A percentile compares a stretch with the other conserved stretches of the same genome.
Conservation (phyloP, 2,888 invertebrate species). For the Mactromeris polynyma region DNA sequence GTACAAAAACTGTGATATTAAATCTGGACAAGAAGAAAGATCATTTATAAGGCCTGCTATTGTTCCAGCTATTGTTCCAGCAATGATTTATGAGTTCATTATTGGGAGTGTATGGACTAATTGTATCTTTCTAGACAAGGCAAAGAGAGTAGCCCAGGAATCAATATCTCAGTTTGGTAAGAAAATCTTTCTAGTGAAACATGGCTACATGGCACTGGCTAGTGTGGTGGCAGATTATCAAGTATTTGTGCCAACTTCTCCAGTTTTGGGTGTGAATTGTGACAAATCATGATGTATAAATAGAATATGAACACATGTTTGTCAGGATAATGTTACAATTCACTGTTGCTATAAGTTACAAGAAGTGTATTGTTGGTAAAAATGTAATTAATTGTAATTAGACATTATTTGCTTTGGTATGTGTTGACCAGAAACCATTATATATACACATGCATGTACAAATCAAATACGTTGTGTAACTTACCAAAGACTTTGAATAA, state of each 20-base stretch:
- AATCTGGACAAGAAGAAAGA: not conserved
- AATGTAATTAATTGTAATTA: no score
- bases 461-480: no score
- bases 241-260: not conserved
- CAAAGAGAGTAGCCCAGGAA: not conserved
- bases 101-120: constrained; percentile 13
- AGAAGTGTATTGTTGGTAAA: no score
- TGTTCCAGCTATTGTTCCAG: constrained; percentile 27
- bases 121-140: constrained; percentile 13
- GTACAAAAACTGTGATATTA: constrained; percentile 1
- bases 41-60: constrained; percentile 4
- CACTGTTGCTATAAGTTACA: no score
- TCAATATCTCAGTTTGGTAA: constrained; percentile 13
- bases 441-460: no score
- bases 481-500: no score
- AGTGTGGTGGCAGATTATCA: not conserved
- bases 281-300: not conserved
- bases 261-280: not conserved
- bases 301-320: no score
- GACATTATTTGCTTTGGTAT: no score
- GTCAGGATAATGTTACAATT: no score
- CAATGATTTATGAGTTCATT: constrained; percentile 25
- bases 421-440: no score
- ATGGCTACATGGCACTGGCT: not conserved
- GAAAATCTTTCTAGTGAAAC: not conserved